Evolutionary conservation across 2,797 vertebrate species (phyloP).

Genomic region (Enteromius fasciolatus): DNA sequence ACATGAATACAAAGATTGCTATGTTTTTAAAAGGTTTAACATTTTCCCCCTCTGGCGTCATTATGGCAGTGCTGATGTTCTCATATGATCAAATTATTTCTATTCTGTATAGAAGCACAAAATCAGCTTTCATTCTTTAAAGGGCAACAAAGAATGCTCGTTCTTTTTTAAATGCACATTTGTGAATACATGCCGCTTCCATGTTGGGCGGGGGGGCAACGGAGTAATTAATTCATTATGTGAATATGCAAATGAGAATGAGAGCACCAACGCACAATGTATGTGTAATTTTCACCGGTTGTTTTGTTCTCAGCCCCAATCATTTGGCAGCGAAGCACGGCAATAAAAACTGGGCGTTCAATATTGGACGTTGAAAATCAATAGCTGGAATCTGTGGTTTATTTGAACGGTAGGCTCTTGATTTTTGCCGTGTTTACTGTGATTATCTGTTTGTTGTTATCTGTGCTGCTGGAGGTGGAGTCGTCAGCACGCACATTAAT

Average conservation of each 20-base stretch:
- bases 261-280: constrained; percentile 57
- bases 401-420: constrained; percentile 31
- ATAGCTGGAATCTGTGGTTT: constrained; percentile 23
- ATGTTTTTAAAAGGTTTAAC: not conserved
- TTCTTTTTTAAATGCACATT: constrained; percentile 32
- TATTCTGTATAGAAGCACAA: constrained; percentile 1
- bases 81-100: not conserved
- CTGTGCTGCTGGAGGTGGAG: constrained; percentile 63
- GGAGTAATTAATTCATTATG: constrained; percentile 76
- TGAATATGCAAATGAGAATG: constrained; percentile 77
- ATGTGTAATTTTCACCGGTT: constrained; percentile 51
- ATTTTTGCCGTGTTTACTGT: constrained; percentile 17
- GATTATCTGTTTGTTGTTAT: constrained; percentile 40
- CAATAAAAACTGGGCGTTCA: constrained; percentile 35
- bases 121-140: not conserved
- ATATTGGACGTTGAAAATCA: constrained; percentile 42
- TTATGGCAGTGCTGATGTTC: not conserved
- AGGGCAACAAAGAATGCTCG: constrained; percentile 20
- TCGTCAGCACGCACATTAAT: constrained; percentile 66
- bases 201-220: constrained; percentile 5
- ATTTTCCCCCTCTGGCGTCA: not conserved
- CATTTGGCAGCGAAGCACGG: constrained; percentile 22
- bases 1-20: not conserved
- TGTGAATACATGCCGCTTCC: constrained; percentile 61
- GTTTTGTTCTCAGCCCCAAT: constrained; percentile 46